A percentile compares a stretch with the other conserved stretches of the same genome.
Evolutionary conservation across 2,797 vertebrate species (phyloP).

Genomic region (Ambastaia sidthimunki): DNA sequence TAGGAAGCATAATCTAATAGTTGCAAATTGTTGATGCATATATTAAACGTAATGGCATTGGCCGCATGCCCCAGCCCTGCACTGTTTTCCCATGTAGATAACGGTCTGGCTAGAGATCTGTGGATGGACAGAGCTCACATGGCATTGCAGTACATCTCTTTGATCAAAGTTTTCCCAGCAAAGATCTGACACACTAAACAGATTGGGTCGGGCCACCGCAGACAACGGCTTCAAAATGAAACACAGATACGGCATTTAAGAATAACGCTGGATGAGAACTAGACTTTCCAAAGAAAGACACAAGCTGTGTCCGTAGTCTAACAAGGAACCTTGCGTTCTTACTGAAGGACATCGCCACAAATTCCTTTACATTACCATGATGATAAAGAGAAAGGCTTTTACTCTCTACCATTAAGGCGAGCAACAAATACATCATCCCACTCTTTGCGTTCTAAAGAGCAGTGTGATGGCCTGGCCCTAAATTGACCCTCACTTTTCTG

Average conservation of each 20-base stretch:
- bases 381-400: slow-evolving; percentile 32
- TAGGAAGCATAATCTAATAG: slow-evolving; percentile 55
- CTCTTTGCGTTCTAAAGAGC: slow-evolving; percentile 13
- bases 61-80: slow-evolving; percentile 35
- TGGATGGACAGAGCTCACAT: slow-evolving; percentile 36
- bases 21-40: slow-evolving; percentile 59
- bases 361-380: slow-evolving; percentile 44
- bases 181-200: slow-evolving; percentile 54
- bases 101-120: slow-evolving; percentile 49
- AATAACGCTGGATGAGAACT: not conserved
- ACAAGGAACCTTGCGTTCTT: not conserved
- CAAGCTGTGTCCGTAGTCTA: not conserved
- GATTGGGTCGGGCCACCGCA: slow-evolving; percentile 15
- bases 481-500: slow-evolving; percentile 47
- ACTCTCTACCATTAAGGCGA: slow-evolving; percentile 36
- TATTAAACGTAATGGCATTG: slow-evolving; percentile 55
- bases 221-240: slow-evolving; percentile 38
- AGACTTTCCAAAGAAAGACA: slow-evolving; percentile 9
- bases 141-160: slow-evolving; percentile 50
- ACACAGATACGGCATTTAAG: slow-evolving; percentile 34
- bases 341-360: slow-evolving; percentile 19
- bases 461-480: slow-evolving; percentile 45
- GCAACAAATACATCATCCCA: slow-evolving; percentile 43
- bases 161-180: slow-evolving; percentile 58
- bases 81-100: slow-evolving; percentile 29